Evolutionary conservation across 2,113 vertebrate species (phyloP).

Genomic region (Drymodes brunneopygia): DNA sequence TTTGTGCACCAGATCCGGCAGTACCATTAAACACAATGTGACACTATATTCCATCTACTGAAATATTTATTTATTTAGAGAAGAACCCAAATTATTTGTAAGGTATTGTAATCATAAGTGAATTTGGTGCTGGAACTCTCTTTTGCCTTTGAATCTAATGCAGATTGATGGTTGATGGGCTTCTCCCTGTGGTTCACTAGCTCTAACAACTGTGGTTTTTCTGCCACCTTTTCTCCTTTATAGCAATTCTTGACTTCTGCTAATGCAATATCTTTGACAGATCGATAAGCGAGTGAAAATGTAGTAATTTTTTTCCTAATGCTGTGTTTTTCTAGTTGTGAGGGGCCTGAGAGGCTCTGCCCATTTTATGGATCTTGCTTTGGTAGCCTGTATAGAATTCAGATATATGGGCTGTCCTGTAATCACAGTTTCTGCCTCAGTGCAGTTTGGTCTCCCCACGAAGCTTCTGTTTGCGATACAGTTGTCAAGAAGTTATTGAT

Average conservation of each 20-base stretch:
- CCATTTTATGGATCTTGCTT: neutral
- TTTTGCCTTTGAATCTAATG: neutral
- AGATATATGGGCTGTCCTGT: neutral
- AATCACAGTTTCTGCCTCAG: neutral
- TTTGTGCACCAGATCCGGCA: neutral
- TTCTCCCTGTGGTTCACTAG: neutral
- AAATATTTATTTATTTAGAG: neutral
- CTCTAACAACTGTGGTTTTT: neutral
- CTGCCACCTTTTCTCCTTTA: neutral
- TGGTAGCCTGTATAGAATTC: neutral
- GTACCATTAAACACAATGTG: neutral
- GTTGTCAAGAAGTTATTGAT: neutral
- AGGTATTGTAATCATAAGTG: neutral
- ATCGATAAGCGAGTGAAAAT: neutral
- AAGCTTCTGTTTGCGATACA: neutral
- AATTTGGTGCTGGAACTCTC: neutral
- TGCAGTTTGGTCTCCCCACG: neutral
- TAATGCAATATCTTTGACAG: neutral
- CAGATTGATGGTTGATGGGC: neutral
- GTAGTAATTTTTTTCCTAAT: neutral
- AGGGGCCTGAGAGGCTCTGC: neutral
- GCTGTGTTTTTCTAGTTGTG: neutral
- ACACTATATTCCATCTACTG: neutral
- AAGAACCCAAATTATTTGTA: neutral
- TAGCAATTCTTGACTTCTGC: neutral